phyloP scores from a whole-genome alignment of 2,888 invertebrate species.

The Tipula vernalis region DNA sequence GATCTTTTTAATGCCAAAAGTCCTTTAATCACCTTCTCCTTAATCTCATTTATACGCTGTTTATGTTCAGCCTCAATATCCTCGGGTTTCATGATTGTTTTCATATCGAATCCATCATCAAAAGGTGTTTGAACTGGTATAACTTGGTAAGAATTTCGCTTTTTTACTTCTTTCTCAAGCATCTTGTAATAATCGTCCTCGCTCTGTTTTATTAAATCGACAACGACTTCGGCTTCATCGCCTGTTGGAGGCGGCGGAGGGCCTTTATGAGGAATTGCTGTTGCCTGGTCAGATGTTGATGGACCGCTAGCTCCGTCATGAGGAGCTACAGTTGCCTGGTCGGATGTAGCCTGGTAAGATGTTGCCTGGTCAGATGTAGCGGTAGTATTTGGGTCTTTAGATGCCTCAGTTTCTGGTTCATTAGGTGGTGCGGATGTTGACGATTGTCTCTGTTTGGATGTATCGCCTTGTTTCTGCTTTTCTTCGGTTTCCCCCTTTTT shows the following conservation, averaged over 20 bases:
- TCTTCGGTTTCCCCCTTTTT: background rate
- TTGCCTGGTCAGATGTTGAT: no score
- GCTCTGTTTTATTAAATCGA: background rate
- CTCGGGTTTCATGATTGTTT: background rate
- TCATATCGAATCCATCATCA: background rate
- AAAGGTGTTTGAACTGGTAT: background rate
- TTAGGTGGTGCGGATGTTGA: no score
- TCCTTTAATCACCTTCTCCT: background rate
- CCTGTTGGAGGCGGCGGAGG: background rate
- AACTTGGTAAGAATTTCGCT: background rate
- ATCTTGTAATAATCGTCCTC: background rate
- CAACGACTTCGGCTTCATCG: background rate
- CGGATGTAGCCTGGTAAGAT: no score
- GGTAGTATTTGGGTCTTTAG: no score
- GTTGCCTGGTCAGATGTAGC: background rate
- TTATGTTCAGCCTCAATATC: background rate
- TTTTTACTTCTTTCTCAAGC: background rate
- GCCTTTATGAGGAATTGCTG: no score
- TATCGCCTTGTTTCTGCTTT: background rate
- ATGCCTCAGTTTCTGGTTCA: no score
- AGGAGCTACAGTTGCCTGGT: background rate
- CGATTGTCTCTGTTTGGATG: no score
- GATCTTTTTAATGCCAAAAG: background rate
- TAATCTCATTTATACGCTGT: background rate
- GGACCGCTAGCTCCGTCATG: no score